These are phyloP conservation scores for Paedocypris micromegethes DNA, from an alignment of 2,797 vertebrate species.

Conservation along the genomic window DNA sequence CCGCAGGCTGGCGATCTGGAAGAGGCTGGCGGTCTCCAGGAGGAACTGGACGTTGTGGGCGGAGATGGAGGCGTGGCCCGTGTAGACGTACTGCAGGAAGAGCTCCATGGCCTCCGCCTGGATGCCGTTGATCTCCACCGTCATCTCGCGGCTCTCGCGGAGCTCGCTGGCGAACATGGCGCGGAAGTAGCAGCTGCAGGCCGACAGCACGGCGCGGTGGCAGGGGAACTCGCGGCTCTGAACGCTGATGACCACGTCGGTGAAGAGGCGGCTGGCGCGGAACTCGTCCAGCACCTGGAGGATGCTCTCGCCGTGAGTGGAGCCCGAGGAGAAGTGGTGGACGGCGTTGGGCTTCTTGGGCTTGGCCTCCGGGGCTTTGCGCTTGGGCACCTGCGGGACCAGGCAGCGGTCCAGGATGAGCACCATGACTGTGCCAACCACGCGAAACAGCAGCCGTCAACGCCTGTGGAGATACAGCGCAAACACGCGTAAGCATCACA, in stretches of 20 bases:
- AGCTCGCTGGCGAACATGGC: conserved; percentile 99
- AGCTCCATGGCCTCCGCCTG: conserved; percentile 93
- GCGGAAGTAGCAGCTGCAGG: conserved; percentile 95
- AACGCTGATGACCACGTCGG: conserved; percentile 94
- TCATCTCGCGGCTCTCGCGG: conserved; percentile 91
- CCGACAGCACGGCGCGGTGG: conserved; percentile 91
- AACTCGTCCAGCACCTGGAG: conserved; percentile 97
- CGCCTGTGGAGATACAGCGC: conserved; percentile 10
- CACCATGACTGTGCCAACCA: conserved; percentile 86
- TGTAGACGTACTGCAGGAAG: conserved; percentile 94
- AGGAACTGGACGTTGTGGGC: conserved; percentile 95
- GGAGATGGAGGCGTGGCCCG: conserved; percentile 90
- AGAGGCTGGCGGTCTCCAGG: conserved; percentile 94
- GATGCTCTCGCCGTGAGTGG: conserved; percentile 89
- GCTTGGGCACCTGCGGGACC: conserved; percentile 88
- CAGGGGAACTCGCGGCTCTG: conserved; percentile 95
- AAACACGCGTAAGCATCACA: neutral
- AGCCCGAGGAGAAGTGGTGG: conserved; percentile 90
- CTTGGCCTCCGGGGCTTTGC: conserved; percentile 86
- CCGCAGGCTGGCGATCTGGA: conserved; percentile 86
- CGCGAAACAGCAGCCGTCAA: conserved; percentile 59
- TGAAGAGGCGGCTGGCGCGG: conserved; percentile 89
- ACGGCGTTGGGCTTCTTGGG: conserved; percentile 82
- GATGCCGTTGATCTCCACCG: conserved; percentile 98
- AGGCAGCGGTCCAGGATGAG: conserved; percentile 91